These are phyloP conservation scores for Mylabris phalerata DNA, from an alignment of 1,140 invertebrate genomes.

Conservation along the genomic window DNA sequence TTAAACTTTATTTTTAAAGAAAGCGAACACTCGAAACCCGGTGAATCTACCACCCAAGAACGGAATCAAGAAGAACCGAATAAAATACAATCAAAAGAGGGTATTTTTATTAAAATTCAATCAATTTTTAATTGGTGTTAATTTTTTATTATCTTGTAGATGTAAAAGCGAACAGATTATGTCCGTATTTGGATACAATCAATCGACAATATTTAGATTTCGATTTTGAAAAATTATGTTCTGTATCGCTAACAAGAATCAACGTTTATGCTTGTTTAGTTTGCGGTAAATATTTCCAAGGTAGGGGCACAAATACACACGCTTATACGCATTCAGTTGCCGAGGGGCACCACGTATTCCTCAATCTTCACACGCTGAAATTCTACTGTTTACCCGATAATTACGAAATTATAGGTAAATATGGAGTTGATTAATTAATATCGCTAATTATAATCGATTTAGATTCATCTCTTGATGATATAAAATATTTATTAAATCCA, in stretches of 20 bases:
- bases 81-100: no score
- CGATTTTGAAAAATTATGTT: slow-evolving; percentile 99
- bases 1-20: no score
- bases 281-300: slow-evolving; percentile 99
- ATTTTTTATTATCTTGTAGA: no score
- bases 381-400: slow-evolving; percentile 99
- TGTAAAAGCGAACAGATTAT: slow-evolving; percentile 41
- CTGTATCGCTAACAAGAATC: slow-evolving; percentile 93
- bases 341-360: slow-evolving; percentile 95
- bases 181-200: slow-evolving; percentile 95
- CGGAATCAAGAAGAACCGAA: no score
- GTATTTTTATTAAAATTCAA: no score
- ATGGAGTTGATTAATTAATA: slow-evolving; percentile 8
- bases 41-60: no score
- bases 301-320: slow-evolving; percentile 95
- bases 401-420: slow-evolving; percentile 94
- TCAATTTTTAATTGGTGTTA: no score
- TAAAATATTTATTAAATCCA: slow-evolving; percentile 98
- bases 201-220: slow-evolving; percentile 97
- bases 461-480: slow-evolving; percentile 98
- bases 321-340: slow-evolving; percentile 98
- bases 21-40: no score
- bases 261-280: slow-evolving; percentile 99
- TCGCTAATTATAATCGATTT: slow-evolving; percentile 30
- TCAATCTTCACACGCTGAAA: slow-evolving; percentile 94